phyloP scores from a whole-genome alignment of 2,888 invertebrate species.

The Lepetodrilus schrolli region DNA sequence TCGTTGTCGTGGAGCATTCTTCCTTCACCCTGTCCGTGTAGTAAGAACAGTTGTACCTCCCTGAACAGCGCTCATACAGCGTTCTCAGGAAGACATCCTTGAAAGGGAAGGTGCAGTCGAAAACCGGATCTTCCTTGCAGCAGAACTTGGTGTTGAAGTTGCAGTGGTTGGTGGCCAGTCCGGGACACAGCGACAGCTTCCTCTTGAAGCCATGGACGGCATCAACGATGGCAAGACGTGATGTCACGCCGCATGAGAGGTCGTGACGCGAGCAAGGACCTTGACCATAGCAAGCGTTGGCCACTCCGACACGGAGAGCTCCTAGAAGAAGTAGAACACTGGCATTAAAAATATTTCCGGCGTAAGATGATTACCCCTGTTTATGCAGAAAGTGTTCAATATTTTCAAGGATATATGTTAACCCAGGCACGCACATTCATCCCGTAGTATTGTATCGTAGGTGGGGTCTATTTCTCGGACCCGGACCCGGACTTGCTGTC shows the following conservation, averaged over 20 bases:
- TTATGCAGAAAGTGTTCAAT: too few species aligned
- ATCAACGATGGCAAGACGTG: neutral
- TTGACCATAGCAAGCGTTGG: slow-evolving; percentile 13
- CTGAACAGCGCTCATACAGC: slow-evolving; percentile 3
- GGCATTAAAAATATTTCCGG: too few species aligned
- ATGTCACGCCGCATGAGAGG: neutral
- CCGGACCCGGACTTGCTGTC: too few species aligned
- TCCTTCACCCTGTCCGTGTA: slow-evolving; percentile 7
- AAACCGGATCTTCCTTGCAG: neutral
- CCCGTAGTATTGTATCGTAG: too few species aligned
- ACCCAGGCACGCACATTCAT: too few species aligned
- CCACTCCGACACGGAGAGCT: neutral
- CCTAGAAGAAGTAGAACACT: too few species aligned
- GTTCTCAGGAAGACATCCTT: neutral
- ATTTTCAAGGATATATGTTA: too few species aligned
- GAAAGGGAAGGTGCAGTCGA: slow-evolving; percentile 3
- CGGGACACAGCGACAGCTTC: neutral
- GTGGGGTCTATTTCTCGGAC: too few species aligned
- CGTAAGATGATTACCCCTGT: too few species aligned
- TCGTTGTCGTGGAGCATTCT: neutral
- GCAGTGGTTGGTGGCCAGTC: neutral
- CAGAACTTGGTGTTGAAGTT: slow-evolving; percentile 18
- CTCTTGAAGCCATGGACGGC: slow-evolving; percentile 8
- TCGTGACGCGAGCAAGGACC: slow-evolving; percentile 12
- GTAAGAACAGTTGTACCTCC: neutral